Conservation (phyloP, 2,797 vertebrate species). For the Intellagama lesueurii region DNA sequence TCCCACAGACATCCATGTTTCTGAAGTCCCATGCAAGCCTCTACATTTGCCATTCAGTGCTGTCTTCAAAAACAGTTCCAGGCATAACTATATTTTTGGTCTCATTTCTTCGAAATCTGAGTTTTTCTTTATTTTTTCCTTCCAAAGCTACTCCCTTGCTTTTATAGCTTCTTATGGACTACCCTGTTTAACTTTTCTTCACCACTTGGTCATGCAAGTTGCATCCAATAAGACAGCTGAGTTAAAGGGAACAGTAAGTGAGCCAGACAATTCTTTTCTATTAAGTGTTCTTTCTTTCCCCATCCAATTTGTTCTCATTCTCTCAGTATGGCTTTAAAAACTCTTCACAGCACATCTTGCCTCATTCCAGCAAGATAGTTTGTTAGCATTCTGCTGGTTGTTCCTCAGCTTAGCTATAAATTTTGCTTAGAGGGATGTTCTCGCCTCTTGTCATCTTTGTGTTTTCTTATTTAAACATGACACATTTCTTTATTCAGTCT, state of each 20-base stretch:
- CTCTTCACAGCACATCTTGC: constrained; percentile 7
- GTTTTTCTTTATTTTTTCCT: neutral
- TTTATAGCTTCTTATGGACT: neutral
- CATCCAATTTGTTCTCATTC: neutral
- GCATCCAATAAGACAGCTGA: neutral
- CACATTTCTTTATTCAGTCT: constrained; percentile 8
- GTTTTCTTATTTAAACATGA: constrained; percentile 11
- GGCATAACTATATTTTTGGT: neutral
- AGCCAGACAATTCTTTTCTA: neutral
- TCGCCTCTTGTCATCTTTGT: constrained; percentile 35
- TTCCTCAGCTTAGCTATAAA: constrained; percentile 25
- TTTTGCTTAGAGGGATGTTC: constrained; percentile 5
- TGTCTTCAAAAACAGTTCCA: neutral
- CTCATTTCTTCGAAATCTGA: neutral
- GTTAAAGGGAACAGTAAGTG: neutral
- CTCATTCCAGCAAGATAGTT: neutral
- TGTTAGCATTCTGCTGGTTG: constrained; percentile 10
- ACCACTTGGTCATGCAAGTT: neutral
- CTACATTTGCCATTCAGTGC: neutral
- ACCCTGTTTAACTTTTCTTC: neutral
- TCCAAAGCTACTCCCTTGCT: neutral
- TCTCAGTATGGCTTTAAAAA: neutral
- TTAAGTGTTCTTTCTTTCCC: neutral
- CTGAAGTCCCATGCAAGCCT: neutral
- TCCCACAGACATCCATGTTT: neutral